phyloP scores from a whole-genome alignment of 2,888 invertebrate species.

The Hydroisotoma schaefferi region DNA sequence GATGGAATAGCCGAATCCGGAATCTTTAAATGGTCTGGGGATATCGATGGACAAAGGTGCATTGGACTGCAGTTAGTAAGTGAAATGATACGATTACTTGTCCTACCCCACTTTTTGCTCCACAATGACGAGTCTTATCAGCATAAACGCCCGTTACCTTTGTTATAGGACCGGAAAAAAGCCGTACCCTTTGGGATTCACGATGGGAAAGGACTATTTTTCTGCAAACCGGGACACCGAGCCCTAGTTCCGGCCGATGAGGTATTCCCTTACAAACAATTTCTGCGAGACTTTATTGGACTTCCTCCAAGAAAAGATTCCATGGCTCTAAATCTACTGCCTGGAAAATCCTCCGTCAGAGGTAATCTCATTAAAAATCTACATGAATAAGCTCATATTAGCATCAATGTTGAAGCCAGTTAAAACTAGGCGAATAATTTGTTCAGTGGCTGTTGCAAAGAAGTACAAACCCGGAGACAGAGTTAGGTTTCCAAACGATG shows the following conservation, averaged over 20 bases:
- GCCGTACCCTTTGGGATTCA: conserved; percentile 29
- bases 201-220: conserved; percentile 37
- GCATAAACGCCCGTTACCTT: no score
- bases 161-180: conserved; percentile 35
- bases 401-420: background rate
- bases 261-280: conserved; percentile 33
- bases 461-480: conserved; percentile 31
- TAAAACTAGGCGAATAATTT: background rate
- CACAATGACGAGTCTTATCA: no score
- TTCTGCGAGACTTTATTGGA: conserved; percentile 27
- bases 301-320: conserved; percentile 29
- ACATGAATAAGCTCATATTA: background rate
- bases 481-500: conserved; percentile 28
- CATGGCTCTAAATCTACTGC: conserved; percentile 12
- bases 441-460: conserved; percentile 21
- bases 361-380: conserved; percentile 7
- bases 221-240: conserved; percentile 38
- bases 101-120: no score
- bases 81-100: no score
- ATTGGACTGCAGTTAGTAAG: conserved; percentile 34
- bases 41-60: conserved; percentile 20
- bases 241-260: conserved; percentile 34
- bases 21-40: conserved; percentile 27
- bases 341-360: conserved; percentile 20
- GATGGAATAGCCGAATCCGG: conserved; percentile 37